phyloP scores from a whole-genome alignment of 2,797 vertebrate species.

The Characodon lateralis region DNA sequence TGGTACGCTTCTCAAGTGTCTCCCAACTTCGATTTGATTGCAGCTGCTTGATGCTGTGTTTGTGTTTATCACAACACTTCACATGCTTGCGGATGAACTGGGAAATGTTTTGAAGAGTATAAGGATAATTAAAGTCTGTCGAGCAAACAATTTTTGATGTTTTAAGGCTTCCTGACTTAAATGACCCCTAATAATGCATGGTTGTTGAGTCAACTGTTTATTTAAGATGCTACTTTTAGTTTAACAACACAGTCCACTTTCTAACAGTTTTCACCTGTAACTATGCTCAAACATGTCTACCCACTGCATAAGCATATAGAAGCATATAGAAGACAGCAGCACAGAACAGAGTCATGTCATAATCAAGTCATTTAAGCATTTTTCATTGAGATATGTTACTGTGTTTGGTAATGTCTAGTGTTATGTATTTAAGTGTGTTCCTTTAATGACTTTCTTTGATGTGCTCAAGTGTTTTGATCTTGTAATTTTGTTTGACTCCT shows the following conservation, averaged over 20 bases:
- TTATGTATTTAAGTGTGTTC: too few relatives aligned
- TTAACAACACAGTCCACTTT: not conserved
- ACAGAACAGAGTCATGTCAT: not conserved
- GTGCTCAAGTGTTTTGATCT: too few relatives aligned
- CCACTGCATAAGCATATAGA: not conserved
- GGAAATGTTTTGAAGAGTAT: not conserved
- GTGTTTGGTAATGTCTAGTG: too few relatives aligned
- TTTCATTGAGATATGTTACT: not conserved
- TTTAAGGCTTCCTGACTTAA: not conserved
- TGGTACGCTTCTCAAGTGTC: slow-evolving; percentile 22
- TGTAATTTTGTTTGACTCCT: too few relatives aligned
- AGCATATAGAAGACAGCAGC: not conserved
- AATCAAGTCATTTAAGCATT: not conserved
- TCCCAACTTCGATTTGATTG: slow-evolving; percentile 6
- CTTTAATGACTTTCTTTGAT: too few relatives aligned
- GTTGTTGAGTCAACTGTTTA: not conserved
- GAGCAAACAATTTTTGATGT: not conserved
- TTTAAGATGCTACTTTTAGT: not conserved
- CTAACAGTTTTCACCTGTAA: not conserved
- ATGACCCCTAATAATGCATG: not conserved
- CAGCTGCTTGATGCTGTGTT: slow-evolving; percentile 16
- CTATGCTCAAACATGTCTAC: not conserved
- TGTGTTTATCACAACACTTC: not conserved
- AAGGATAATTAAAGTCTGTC: not conserved
- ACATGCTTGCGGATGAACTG: not conserved